These are phyloP conservation scores for Melanotaenia boesemani DNA, from an alignment of 2,797 vertebrate species.

Conservation along the genomic window DNA sequence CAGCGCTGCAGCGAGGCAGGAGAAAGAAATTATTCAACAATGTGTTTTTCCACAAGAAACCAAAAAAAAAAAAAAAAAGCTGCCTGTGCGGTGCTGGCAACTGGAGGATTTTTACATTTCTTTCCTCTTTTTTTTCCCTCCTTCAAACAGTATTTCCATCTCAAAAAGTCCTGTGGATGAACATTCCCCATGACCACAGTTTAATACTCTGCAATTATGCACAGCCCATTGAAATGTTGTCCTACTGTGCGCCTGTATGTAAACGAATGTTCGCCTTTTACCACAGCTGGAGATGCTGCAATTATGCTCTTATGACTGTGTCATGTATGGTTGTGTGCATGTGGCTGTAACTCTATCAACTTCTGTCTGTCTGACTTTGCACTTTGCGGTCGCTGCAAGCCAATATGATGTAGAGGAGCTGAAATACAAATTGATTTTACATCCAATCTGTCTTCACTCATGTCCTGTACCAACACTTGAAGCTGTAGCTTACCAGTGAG, in stretches of 20 bases:
- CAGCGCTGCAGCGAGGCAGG: constrained; percentile 57
- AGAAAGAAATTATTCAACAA: constrained; percentile 63
- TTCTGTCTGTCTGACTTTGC: constrained; percentile 69
- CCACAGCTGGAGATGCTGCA: constrained; percentile 64
- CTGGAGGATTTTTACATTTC: constrained; percentile 25
- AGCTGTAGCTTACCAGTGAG: constrained; percentile 28
- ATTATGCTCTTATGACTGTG: constrained; percentile 61
- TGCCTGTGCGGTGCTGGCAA: constrained; percentile 44
- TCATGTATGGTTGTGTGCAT: constrained; percentile 63
- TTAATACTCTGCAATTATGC: constrained; percentile 70
- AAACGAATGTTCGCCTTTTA: constrained; percentile 59
- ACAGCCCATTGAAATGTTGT: constrained; percentile 64
- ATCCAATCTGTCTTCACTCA: constrained; percentile 70
- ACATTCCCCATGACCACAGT: constrained; percentile 47
- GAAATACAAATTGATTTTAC: constrained; percentile 75
- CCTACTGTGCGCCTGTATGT: constrained; percentile 53
- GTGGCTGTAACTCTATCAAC: constrained; percentile 69
- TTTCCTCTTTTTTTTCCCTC: constrained; percentile 26
- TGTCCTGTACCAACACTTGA: constrained; percentile 33
- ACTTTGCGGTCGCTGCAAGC: constrained; percentile 62
- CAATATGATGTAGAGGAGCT: constrained; percentile 60
- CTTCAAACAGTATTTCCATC: constrained; percentile 61
- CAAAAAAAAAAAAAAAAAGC: constrained; percentile 40
- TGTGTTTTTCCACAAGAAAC: constrained; percentile 76
- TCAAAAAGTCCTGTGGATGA: constrained; percentile 66